Evolutionary conservation across 2,888 invertebrate species (phyloP), one percentile per base, ranked within the genome.

Genomic region (Drosophila anomalata): DNA sequence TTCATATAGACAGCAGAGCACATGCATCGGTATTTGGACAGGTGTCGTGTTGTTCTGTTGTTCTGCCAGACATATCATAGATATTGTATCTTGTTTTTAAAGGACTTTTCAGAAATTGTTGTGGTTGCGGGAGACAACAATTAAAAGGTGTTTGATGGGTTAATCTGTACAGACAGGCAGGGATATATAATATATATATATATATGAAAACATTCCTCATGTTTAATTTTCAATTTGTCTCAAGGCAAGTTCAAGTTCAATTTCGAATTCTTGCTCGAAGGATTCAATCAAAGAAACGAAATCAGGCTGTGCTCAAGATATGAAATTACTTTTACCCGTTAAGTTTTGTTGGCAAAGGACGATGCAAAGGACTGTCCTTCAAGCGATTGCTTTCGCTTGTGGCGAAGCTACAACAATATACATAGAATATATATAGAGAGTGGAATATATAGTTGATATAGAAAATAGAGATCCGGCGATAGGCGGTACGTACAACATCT

Each of bases 301-400:
- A 73, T 72, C 84, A 84, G 87, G 76, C 81, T 84, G 73, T 81
- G 84, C 81, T 82, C 82, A 79, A 85, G 74, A 82, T 70, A 77
- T 78, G 73, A 66, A 77, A 62, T 79, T 89, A 80, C 81, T 90
- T 89, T 92, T 92, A 92, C 92, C 92, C 90, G 90, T 92, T 89
- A 88, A 92, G 90, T 90, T 92, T 92, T 82, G 92, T 87, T 90
- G 92, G 92, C 90, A 91, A 79, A 87, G 90, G 90, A 81, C 90
- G 92, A 90, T 90, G 88, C 88, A 91, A 89, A 88, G 91, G 90
- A 89, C 91, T 90, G 81, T 87, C 88, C 90, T 90, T 90, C 89
- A 84, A 75, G 87, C 88, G 89, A 81, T 88, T 71, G 74, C 74
- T 88, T 73, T 86, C 76, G 76, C 81, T 88, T 83, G 86, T 88